Evolutionary conservation across 1,140 invertebrate species (phyloP), one percentile per base, ranked within the genome.

Genomic region (Hypothenemus hampei): DNA sequence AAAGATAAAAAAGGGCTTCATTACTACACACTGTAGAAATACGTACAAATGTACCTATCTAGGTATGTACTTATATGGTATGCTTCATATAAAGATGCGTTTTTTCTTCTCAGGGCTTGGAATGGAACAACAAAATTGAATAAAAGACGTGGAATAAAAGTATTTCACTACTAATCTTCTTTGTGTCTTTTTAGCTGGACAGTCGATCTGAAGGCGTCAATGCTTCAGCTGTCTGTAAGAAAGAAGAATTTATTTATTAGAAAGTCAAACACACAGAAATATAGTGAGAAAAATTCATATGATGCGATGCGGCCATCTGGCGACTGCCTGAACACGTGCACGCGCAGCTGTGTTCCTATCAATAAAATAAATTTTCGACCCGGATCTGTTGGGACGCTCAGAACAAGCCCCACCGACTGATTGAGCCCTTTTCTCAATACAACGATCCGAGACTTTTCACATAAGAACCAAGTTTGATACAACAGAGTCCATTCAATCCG

Each of bases 211-310:
- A 63, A 26, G 68, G 60, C 21, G 66, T 65, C 19, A 70, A 48
- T 39, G 68, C 64, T 61, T 70, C 69, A 39, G 65, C 60, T 51
- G 58, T 69, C 69, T 70, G 69, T 44, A 69, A 70, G 58, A 68
- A 69, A 31, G 61, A 63, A 60, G 51, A 61, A 51, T 29, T 44
- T 16, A 58, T 40, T 45, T 20, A 15, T 26, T 15, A 52, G 18
- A 10, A 7, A 26, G 18, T 45, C 5, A 10, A 41, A 41, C 39
- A 22, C 39, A 21, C 13, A 6, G 43, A 45, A n/a, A n/a, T n/a
- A n/a, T n/a, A n/a, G n/a, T n/a, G n/a, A n/a, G n/a, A 21, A 48
- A 29, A 45, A 45, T 45, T 45, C 43, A 45, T 45, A 31, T 22
- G 39, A 49, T 24, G 47, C 22, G 47, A 39, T 37, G n/a, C 16